Conservation (phyloP, 2,797 vertebrate species). For the Rhinatrema bivittatum region DNA sequence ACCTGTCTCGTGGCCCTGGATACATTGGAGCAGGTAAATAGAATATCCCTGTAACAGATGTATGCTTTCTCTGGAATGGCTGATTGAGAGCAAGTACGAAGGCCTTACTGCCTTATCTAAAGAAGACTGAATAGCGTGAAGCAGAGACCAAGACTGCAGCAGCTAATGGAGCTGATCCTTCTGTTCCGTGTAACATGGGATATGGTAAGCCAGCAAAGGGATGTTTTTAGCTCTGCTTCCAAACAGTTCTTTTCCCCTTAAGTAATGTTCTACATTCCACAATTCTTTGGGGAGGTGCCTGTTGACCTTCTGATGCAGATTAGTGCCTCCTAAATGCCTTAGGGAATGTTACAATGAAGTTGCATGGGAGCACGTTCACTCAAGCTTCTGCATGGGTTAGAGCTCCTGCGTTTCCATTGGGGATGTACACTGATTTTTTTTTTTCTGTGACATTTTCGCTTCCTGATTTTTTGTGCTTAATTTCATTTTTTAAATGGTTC, state of each 20-base stretch:
- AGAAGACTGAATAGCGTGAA: not conserved
- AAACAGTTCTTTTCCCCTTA: not conserved
- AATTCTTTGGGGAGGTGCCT: constrained; percentile 7
- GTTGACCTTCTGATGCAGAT: constrained; percentile 6
- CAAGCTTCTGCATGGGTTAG: no score
- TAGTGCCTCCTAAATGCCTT: constrained; percentile 5
- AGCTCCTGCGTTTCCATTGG: no score
- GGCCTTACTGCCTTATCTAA: not conserved
- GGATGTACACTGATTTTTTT: no score
- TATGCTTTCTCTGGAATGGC: not conserved
- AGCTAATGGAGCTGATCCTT: not conserved
- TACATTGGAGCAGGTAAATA: no score
- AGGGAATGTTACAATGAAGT: constrained; percentile 12
- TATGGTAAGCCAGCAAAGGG: not conserved
- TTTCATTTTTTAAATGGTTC: no score
- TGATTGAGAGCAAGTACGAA: not conserved
- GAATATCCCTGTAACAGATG: not conserved
- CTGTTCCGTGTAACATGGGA: accelerated
- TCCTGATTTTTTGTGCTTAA: no score
- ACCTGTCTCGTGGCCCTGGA: no score
- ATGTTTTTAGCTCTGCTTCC: not conserved
- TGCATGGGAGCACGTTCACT: no score
- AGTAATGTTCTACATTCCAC: not conserved
- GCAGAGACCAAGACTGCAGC: not conserved
- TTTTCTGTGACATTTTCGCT: no score